Percentiles rank a stretch among this genome's conserved stretches.
Conservation (phyloP, 2,888 invertebrate species). For the Microplitis deprimator region DNA sequence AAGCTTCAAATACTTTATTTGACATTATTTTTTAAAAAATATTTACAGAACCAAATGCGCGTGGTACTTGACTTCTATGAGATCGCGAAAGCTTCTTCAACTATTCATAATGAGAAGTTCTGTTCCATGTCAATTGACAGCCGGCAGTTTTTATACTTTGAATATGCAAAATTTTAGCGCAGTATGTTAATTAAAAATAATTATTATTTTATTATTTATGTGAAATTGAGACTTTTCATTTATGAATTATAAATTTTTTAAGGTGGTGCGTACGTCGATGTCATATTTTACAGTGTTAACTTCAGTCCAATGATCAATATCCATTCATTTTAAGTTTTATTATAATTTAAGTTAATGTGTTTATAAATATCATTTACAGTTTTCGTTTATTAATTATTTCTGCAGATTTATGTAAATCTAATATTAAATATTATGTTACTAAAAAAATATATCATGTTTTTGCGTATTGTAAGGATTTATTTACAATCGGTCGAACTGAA, state of each 20-base stretch:
- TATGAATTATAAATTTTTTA: slow-evolving; percentile 17
- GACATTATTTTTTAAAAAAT: background rate
- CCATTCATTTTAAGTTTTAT: background rate
- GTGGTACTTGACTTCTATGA: slow-evolving; percentile 56
- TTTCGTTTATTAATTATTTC: no score
- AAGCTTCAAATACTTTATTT: no score
- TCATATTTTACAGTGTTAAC: slow-evolving; percentile 58
- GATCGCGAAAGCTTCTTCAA: slow-evolving; percentile 51
- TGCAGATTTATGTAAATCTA: no score
- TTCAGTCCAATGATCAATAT: slow-evolving; percentile 48
- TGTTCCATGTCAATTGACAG: slow-evolving; percentile 55
- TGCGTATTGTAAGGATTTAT: no score
- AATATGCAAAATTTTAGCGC: slow-evolving; percentile 56
- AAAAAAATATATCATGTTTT: no score
- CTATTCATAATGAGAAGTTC: slow-evolving; percentile 54
- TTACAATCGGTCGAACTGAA: no score
- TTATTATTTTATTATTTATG: no score
- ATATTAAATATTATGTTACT: no score
- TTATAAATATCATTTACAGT: no score
- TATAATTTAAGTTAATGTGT: background rate
- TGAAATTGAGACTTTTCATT: no score
- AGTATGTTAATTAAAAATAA: background rate
- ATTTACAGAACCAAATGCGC: slow-evolving; percentile 47
- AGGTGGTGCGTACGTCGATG: slow-evolving; percentile 57
- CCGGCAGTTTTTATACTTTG: slow-evolving; percentile 53